Evolutionary conservation across 1,140 invertebrate species (phyloP).

Genomic region (Drosophila burlai): DNA sequence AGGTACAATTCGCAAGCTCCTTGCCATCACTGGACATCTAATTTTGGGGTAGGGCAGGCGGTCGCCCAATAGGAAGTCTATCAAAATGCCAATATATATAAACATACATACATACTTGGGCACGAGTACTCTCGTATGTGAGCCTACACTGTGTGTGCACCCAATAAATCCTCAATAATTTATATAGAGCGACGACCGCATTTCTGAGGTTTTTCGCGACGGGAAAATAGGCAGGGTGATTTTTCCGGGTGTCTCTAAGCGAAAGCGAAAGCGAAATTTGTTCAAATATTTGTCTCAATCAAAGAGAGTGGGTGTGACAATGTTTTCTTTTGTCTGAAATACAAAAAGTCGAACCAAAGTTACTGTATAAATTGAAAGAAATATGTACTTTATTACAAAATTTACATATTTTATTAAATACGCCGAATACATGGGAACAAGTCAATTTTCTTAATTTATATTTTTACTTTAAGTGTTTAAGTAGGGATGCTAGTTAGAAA

Average conservation of each 20-base stretch:
- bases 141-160: conserved; percentile 24
- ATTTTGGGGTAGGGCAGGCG: not conserved
- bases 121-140: conserved; percentile 5
- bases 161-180: conserved; percentile 74
- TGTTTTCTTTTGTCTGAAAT: not conserved
- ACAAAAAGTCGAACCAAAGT: not conserved
- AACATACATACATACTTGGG: not conserved
- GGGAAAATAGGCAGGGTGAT: not conserved
- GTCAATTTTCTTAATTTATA: no score
- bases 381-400: no score
- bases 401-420: not conserved
- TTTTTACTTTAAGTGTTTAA: no score
- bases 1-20: not conserved
- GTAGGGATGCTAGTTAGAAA: no score
- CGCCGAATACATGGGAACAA: no score
- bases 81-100: conserved; percentile 52
- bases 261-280: conserved; percentile 55
- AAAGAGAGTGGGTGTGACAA: conserved; percentile 31
- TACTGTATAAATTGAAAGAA: not conserved
- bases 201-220: conserved; percentile 31
- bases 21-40: conserved; percentile 9
- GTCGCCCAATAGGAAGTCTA: conserved; percentile 32
- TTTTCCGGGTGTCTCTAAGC: conserved; percentile 19
- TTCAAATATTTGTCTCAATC: conserved; percentile 81
- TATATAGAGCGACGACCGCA: conserved; percentile 58